Evolutionary conservation across 2,113 vertebrate genomes (phyloP), one percentile per base, ranked within the genome.

Genomic region (Sinocyclocheilus anophthalmus): DNA sequence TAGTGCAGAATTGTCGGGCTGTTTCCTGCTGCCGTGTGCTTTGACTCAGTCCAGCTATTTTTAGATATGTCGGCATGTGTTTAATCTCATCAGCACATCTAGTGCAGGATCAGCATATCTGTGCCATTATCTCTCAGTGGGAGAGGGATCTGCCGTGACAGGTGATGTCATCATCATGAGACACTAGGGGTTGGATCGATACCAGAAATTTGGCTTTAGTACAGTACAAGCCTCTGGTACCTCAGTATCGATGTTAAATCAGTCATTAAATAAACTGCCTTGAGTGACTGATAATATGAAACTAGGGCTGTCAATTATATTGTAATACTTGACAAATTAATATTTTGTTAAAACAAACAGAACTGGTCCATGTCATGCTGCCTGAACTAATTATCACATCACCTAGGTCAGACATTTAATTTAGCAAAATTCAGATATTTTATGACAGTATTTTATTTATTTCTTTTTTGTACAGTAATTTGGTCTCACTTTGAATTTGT

Each of bases 1-100:
- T 26, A 26, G 33, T 80, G 33, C 59, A 67, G 59, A 81, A 81
- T 67, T 69, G 16, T 33, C 11, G 11, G 33, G 37, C 81, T 70
- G 22, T 42, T 37, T 79, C 30, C 26, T 81, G 77, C 53, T 84
- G 81, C 26, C 12, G n/a, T 30, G 53, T 83, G 55, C 14, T 84
- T 70, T 70, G 42, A 76, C 78, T 30, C 59, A 45, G 20, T 79
- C n/a, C 1, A 57, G 48, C 65, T 87, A 69, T 89, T 83, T 88
- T 83, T 87, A 87, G 83, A 72, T 53, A 26, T 57, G 76, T 86
- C 20, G 37, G 12, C 39, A 24, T 61, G 33, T 42, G 85, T 83
- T 75, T 85, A 83, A 45, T 84, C 53, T 33, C n/a, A 75, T 87
- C 87, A 81, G 86, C 86, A 81, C 53, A 81, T 87, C 70, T 78